phyloP scores from a whole-genome alignment of 2,888 invertebrate species.

The Drosophila ustulata region DNA sequence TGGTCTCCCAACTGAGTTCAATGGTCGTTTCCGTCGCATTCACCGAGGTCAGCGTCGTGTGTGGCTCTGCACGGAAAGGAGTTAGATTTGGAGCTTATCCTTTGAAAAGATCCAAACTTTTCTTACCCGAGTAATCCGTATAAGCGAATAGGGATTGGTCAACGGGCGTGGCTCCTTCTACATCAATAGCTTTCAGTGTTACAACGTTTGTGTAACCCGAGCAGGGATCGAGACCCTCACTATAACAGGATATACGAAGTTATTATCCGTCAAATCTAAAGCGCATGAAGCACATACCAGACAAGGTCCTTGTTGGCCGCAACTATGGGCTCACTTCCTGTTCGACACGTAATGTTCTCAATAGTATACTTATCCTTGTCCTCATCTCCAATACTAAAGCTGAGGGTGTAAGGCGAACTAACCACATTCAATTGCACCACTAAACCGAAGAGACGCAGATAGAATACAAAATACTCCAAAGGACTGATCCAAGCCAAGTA shows the following conservation, averaged over 20 bases:
- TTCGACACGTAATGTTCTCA: constrained; percentile 68
- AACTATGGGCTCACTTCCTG: constrained; percentile 33
- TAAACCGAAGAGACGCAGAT: constrained; percentile 1
- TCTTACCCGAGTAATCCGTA: constrained; percentile 76
- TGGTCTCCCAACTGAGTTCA: constrained; percentile 71
- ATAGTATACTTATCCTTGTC: constrained; percentile 65
- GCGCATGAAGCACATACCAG: constrained; percentile 61
- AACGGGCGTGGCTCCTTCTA: constrained; percentile 10
- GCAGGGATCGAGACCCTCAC: constrained; percentile 80
- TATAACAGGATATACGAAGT: constrained; percentile 26
- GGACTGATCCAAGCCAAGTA: not conserved
- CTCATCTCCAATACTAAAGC: constrained; percentile 58
- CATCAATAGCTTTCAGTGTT: constrained; percentile 50
- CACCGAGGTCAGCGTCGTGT: constrained; percentile 53
- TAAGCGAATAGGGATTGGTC: constrained; percentile 52
- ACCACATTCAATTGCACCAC: constrained; percentile 57
- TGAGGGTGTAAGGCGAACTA: constrained; percentile 57
- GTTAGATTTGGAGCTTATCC: not conserved
- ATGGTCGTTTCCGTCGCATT: constrained; percentile 52
- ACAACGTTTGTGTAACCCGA: constrained; percentile 70
- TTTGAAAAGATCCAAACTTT: not conserved
- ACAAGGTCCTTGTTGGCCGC: constrained; percentile 54
- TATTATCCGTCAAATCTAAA: not conserved
- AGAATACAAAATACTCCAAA: not conserved
- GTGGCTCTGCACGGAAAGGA: constrained; percentile 54